These are phyloP conservation scores for Aspidiotus rigidus DNA, from an alignment of 2,888 invertebrate species.

Conservation along the genomic window DNA sequence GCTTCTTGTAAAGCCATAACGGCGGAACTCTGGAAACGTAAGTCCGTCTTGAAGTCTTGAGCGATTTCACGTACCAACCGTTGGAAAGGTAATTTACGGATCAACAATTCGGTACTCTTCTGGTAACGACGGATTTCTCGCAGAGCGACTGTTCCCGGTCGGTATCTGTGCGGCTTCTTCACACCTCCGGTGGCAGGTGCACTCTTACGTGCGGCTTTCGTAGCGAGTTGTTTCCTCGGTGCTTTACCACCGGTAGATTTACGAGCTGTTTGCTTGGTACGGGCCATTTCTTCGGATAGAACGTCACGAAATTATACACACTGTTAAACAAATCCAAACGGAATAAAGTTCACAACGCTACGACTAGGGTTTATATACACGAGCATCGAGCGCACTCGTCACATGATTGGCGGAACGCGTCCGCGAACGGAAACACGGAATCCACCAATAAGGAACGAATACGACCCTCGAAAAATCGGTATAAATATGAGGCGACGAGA, in stretches of 20 bases:
- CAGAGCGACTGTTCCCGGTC: slow-evolving; percentile 45
- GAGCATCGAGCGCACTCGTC: too few relatives aligned
- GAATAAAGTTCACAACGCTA: too few relatives aligned
- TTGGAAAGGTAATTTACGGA: slow-evolving; percentile 50
- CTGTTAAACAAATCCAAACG: too few relatives aligned
- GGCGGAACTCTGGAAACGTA: too few relatives aligned
- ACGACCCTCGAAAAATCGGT: too few relatives aligned
- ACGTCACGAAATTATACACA: too few relatives aligned
- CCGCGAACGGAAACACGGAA: too few relatives aligned
- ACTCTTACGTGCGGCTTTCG: slow-evolving; percentile 48
- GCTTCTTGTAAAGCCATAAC: too few relatives aligned
- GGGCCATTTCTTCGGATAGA: slow-evolving; percentile 44
- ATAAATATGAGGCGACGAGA: too few relatives aligned
- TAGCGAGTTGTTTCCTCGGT: slow-evolving; percentile 49
- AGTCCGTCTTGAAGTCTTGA: slow-evolving; percentile 46
- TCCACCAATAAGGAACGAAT: too few relatives aligned
- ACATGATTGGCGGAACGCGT: too few relatives aligned
- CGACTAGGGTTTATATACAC: too few relatives aligned
- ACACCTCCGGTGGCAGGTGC: slow-evolving; percentile 50
- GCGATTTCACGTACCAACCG: slow-evolving; percentile 49
- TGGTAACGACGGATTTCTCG: slow-evolving; percentile 57
- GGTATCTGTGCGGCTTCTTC: slow-evolving; percentile 49
- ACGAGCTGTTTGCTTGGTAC: slow-evolving; percentile 50
- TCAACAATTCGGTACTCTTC: slow-evolving; percentile 47
- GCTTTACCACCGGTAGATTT: slow-evolving; percentile 51